Evolutionary conservation across 2,888 invertebrate species (phyloP), one percentile per base, ranked within the genome.

Genomic region (Lampropteryx suffumata): DNA sequence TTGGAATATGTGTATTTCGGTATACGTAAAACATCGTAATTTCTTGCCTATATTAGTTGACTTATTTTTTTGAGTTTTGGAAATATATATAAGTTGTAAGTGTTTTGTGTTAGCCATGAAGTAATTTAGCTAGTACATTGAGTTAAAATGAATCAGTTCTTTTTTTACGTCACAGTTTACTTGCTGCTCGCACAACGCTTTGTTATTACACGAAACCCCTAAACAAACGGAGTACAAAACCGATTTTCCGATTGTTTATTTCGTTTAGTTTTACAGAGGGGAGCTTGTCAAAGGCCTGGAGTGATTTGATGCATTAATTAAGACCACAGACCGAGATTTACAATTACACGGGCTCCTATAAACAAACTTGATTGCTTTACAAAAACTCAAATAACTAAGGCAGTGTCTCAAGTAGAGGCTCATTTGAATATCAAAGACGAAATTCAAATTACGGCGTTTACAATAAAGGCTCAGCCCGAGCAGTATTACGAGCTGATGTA

Each of bases 321-420:
- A 76, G 79, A 80, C 83, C 84, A 77, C 88, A 84, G 77, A 84
- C 78, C 80, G 81, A 82, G 87, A 89, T 88, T 90, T 82, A 88
- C 87, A 89, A 88, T 87, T 86, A 89, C 87, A 88, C 78, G 71
- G 76, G 69, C 76, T 81, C 72, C 79, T 84, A 83, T 90, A 89
- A 89, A 89, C 89, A 89, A 89, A 87, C 86, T 89, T 86, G 89
- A 90, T 89, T 88, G 88, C 88, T 88, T 89, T 89, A 90, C 88
- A 90, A 90, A 90, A 90, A 89, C 86, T 88, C 87, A 83, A 89
- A 88, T 90, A 89, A 87, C 88, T 89, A 86, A 88, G 88, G 85
- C 88, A 87, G 79, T 89, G 90, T 90, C 89, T 89, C 87, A 89
- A 90, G 89, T 87, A 84, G 83, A 79, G 84, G 76, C 79, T 88